A percentile compares a stretch with the other conserved stretches of the same genome.
These are phyloP conservation scores for Sipunculus nudus DNA, from an alignment of 2,888 invertebrate genomes.

Conservation along the genomic window DNA sequence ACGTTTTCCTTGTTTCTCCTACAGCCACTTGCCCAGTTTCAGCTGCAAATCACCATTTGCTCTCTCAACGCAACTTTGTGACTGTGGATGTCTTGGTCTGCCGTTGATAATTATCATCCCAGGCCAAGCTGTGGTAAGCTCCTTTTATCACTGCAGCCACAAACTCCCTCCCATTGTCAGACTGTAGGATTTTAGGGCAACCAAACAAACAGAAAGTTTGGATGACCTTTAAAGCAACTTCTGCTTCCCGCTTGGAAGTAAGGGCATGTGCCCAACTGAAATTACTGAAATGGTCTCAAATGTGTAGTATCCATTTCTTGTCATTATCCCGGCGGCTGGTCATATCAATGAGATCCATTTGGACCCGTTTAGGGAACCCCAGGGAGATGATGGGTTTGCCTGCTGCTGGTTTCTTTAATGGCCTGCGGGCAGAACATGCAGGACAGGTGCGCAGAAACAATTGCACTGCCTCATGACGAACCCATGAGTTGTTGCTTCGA, in stretches of 20 bases:
- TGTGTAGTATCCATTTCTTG: background rate
- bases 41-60: background rate
- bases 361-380: background rate
- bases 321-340: background rate
- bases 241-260: background rate
- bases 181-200: constrained; percentile 2
- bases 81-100: background rate
- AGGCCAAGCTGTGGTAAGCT: background rate
- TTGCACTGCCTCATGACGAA: background rate
- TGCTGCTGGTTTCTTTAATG: background rate
- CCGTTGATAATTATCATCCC: background rate
- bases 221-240: background rate
- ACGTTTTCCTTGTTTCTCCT: background rate
- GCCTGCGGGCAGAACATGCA: background rate
- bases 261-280: background rate
- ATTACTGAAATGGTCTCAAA: background rate
- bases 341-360: background rate
- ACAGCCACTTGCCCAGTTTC: background rate
- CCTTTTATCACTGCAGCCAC: background rate
- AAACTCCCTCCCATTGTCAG: background rate
- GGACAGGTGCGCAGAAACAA: background rate
- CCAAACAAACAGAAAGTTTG: background rate
- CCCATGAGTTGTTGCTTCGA: background rate
- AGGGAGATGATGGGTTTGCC: background rate
- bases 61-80: background rate